Evolutionary conservation across 1,140 invertebrate species (phyloP).

Genomic region (Bombyx mori): DNA sequence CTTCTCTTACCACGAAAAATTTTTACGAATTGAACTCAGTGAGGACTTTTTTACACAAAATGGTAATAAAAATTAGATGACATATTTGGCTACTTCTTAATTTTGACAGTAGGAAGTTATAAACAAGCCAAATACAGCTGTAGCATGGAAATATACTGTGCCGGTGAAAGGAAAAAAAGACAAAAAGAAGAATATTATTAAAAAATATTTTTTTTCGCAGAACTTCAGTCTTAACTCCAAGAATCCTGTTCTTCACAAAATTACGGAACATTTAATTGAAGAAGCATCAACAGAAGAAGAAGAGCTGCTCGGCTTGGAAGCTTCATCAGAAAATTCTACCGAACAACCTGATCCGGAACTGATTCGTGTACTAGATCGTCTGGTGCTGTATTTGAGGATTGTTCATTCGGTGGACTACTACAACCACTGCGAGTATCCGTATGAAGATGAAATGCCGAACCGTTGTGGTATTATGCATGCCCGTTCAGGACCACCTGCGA

Average conservation of each 20-base stretch:
- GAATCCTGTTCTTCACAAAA: constrained; percentile 97
- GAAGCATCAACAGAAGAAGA: constrained; percentile 99
- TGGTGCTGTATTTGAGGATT: constrained; percentile 94
- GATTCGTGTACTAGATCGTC: constrained; percentile 78
- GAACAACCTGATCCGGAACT: constrained; percentile 69
- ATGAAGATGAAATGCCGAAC: constrained; percentile 99
- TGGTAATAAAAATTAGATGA: no score
- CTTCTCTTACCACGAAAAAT: no score
- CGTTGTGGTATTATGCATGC: constrained; percentile 98
- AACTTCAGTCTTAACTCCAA: constrained; percentile 88
- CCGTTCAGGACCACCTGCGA: constrained; percentile 85
- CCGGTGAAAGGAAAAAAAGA: neutral
- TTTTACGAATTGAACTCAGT: no score
- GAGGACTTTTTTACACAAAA: no score
- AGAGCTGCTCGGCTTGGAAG: constrained; percentile 87
- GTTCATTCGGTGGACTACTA: constrained; percentile 99
- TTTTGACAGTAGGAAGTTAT: no score
- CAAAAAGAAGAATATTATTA: neutral
- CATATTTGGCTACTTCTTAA: no score
- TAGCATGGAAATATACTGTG: no score
- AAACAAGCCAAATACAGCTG: no score
- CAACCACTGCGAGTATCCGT: constrained; percentile 98
- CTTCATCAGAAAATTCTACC: constrained; percentile 71
- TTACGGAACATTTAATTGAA: constrained; percentile 98
- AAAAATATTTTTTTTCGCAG: constrained; percentile 23